Conservation (phyloP, 2,113 vertebrate genomes). For the Ailuropoda melanoleuca region DNA sequence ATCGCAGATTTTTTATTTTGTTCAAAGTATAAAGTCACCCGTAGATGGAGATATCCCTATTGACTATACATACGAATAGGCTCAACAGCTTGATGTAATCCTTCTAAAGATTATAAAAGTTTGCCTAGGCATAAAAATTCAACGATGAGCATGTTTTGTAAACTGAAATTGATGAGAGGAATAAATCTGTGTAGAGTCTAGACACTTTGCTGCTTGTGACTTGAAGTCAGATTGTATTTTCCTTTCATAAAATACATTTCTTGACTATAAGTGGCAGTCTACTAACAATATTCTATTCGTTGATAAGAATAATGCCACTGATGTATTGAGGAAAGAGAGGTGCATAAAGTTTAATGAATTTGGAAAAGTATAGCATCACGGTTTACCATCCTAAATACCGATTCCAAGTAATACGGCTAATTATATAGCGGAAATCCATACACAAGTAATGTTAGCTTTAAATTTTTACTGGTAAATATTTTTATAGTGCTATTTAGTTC, state of each 20-base stretch:
- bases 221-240: conserved; percentile 56
- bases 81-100: conserved; percentile 72
- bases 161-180: conserved; percentile 59
- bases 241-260: conserved; percentile 1
- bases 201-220: conserved; percentile 47
- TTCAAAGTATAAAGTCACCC: conserved; percentile 53
- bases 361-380: background rate
- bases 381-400: conserved; percentile 24
- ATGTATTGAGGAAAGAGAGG: background rate
- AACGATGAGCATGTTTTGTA: conserved; percentile 44
- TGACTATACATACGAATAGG: conserved; percentile 58
- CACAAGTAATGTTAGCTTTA: conserved; percentile 17
- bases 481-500: conserved; percentile 23
- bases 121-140: conserved; percentile 58
- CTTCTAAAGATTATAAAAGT: conserved; percentile 50
- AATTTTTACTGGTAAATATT: conserved; percentile 42
- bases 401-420: background rate
- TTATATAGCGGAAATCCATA: conserved; percentile 28
- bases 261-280: background rate
- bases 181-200: conserved; percentile 35
- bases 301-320: background rate
- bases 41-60: conserved; percentile 50
- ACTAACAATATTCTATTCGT: background rate
- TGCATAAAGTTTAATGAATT: background rate
- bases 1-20: conserved; percentile 56